Conservation (phyloP, 2,113 vertebrate species). For the Semnopithecus entellus region DNA sequence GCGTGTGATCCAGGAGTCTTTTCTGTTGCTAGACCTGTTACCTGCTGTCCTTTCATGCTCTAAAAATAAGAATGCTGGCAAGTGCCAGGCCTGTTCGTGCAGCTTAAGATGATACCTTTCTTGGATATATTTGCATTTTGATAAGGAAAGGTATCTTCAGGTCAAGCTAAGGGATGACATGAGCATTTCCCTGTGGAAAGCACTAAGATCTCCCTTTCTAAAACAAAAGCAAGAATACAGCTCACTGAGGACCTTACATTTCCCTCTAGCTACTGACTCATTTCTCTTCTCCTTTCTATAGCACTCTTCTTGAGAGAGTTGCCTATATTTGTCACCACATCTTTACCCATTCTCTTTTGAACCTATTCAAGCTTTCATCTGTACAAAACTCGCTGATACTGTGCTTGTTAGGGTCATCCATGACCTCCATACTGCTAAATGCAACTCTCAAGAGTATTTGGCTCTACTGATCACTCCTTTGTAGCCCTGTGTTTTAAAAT, state of each 20-base stretch:
- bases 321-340: neutral
- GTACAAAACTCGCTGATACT: neutral
- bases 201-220: neutral
- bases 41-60: neutral
- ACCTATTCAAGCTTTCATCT: neutral
- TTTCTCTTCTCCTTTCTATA: neutral
- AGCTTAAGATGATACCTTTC: neutral
- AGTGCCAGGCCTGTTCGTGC: neutral
- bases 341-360: neutral
- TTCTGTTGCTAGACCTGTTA: neutral
- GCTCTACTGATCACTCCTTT: neutral
- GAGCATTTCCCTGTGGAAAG: neutral
- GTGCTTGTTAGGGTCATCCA: neutral
- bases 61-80: constrained; percentile 1
- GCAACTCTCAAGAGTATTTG: neutral
- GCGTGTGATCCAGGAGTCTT: neutral
- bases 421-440: neutral
- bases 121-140: neutral
- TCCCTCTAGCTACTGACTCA: neutral
- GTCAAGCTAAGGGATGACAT: neutral
- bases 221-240: neutral
- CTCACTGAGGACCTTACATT: neutral
- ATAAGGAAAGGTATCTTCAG: neutral
- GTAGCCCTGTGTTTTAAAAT: neutral
- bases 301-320: neutral